Evolutionary conservation across 2,797 vertebrate genomes (phyloP).

Genomic region (Manis javanica): DNA sequence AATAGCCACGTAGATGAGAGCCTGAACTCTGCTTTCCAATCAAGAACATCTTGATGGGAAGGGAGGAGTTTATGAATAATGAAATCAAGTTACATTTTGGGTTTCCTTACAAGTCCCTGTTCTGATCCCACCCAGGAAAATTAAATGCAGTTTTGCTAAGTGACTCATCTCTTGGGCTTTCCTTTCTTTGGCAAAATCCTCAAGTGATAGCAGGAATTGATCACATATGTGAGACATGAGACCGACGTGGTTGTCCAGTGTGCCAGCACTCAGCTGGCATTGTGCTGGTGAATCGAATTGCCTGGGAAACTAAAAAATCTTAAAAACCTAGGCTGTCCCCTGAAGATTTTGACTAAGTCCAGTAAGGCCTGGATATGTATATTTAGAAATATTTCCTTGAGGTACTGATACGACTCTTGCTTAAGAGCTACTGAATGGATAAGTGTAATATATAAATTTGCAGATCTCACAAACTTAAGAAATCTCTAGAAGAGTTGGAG

Average conservation of each 20-base stretch:
- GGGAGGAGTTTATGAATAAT: too few relatives aligned
- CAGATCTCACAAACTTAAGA: background rate
- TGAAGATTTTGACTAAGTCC: background rate
- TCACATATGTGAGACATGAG: background rate
- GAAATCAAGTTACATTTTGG: too few relatives aligned
- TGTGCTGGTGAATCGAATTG: background rate
- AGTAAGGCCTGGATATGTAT: background rate
- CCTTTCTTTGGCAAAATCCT: background rate
- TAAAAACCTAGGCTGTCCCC: background rate
- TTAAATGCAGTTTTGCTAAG: background rate
- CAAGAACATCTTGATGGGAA: too few relatives aligned
- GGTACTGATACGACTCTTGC: background rate
- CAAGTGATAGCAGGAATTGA: background rate
- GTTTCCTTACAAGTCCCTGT: too few relatives aligned
- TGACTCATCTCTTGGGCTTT: background rate
- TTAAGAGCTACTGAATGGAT: background rate
- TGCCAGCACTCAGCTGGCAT: background rate
- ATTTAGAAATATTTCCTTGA: background rate
- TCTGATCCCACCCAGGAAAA: background rate
- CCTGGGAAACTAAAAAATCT: background rate
- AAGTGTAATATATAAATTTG: background rate
- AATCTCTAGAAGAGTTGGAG: background rate
- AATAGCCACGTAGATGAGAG: too few relatives aligned
- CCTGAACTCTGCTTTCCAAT: too few relatives aligned
- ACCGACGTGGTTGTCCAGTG: background rate